A percentile compares a stretch with the other conserved stretches of the same genome.
These are phyloP conservation scores for Ischnus inquisitorius DNA, from an alignment of 2,888 invertebrate species.

Conservation along the genomic window DNA sequence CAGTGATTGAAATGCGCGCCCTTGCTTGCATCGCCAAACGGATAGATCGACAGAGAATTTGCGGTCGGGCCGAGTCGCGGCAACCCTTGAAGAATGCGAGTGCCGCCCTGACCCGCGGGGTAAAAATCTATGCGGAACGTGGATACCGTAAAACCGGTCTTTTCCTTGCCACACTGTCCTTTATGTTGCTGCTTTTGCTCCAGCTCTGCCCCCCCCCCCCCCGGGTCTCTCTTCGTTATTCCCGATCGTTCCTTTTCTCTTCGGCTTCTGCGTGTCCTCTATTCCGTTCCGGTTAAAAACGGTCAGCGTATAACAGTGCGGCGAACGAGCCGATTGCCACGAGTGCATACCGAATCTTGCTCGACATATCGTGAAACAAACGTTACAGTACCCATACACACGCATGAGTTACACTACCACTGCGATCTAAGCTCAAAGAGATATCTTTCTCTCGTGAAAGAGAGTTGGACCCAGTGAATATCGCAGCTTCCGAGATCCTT, in stretches of 20 bases:
- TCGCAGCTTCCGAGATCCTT: slow-evolving; percentile 22
- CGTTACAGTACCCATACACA: not conserved
- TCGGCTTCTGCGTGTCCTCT: not conserved
- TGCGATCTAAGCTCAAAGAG: not conserved
- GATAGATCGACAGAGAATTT: no score
- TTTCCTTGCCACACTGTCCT: slow-evolving; percentile 47
- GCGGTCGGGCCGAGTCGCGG: no score
- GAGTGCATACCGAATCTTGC: slow-evolving; percentile 19
- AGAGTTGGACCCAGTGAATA: slow-evolving; percentile 6
- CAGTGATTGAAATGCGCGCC: no score
- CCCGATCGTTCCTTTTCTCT: slow-evolving; percentile 23
- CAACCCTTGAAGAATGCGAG: slow-evolving; percentile 64
- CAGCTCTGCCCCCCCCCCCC: slow-evolving; percentile 24
- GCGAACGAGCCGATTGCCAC: slow-evolving; percentile 4
- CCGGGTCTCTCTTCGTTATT: slow-evolving; percentile 36
- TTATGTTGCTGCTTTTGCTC: slow-evolving; percentile 17
- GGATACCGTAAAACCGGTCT: slow-evolving; percentile 72
- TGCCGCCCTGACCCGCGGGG: slow-evolving; percentile 53
- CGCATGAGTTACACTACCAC: not conserved
- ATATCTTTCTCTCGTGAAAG: not conserved
- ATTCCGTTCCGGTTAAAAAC: not conserved
- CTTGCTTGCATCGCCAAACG: no score
- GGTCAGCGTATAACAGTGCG: not conserved
- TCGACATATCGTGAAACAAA: not conserved
- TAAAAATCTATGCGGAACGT: slow-evolving; percentile 70